Percentiles rank a stretch among this genome's conserved stretches.
Evolutionary conservation across 2,797 vertebrate genomes (phyloP).

Genomic region (Hydrocynus forskahlii): DNA sequence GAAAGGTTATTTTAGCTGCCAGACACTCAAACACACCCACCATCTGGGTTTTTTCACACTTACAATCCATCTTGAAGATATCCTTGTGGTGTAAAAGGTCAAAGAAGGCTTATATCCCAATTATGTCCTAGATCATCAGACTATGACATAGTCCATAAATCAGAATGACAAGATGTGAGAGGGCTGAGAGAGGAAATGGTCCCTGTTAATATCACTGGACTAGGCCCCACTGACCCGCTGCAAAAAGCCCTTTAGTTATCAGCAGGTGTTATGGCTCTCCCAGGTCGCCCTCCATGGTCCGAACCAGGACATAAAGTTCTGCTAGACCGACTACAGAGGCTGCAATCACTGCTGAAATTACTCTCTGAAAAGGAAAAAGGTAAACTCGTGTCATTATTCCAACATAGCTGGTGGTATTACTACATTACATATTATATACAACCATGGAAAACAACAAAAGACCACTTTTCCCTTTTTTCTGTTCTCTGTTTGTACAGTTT

Average conservation of each 20-base stretch:
- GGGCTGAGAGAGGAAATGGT: not conserved
- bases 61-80: not conserved
- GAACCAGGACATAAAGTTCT: constrained; percentile 93
- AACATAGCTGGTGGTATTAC: too few relatives aligned
- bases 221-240: not conserved
- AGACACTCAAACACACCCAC: not conserved
- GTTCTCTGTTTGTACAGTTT: too few relatives aligned
- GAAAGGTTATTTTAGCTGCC: not conserved
- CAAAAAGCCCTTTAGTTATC: not conserved
- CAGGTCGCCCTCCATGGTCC: constrained; percentile 91
- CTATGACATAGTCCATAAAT: not conserved
- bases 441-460: too few relatives aligned
- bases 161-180: not conserved
- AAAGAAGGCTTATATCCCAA: not conserved
- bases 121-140: not conserved
- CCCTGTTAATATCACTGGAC: constrained; percentile 7
- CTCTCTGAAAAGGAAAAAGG: constrained; percentile 65
- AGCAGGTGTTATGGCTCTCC: constrained; percentile 81
- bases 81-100: not conserved
- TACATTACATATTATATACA: not conserved
- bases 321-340: constrained; percentile 95
- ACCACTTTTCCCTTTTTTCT: too few relatives aligned
- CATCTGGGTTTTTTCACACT: not conserved
- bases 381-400: not conserved
- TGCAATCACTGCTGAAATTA: constrained; percentile 88